phyloP scores from a whole-genome alignment of 2,888 invertebrate species.

The Apamea monoglypha region DNA sequence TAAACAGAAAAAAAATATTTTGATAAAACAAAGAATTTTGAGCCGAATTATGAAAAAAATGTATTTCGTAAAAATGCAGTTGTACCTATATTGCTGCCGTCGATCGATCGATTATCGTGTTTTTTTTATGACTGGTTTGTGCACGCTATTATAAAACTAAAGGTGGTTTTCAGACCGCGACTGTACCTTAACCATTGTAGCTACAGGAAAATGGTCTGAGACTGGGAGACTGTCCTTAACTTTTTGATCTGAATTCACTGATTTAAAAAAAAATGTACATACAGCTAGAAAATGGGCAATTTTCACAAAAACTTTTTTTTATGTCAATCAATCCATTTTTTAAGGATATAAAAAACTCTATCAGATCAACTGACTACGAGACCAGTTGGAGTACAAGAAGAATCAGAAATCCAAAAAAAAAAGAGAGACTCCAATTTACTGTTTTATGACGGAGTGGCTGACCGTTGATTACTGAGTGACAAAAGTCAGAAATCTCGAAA shows the following conservation, averaged over 20 bases:
- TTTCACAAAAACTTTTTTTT: not conserved
- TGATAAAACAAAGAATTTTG: not conserved
- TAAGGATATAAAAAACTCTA: too few species aligned
- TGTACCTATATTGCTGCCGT: too few species aligned
- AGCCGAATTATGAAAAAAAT: too few species aligned
- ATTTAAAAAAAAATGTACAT: not conserved
- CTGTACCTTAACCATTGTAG: not conserved
- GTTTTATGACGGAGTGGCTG: not conserved
- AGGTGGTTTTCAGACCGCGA: not conserved
- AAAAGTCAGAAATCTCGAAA: not conserved
- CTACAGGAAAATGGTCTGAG: not conserved
- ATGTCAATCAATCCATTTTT: too few species aligned
- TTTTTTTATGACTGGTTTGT: not conserved
- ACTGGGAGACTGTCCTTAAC: not conserved
- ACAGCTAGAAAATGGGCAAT: not conserved
- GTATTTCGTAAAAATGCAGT: too few species aligned
- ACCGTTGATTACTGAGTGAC: too few species aligned
- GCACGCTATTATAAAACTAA: not conserved
- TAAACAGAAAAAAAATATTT: not conserved
- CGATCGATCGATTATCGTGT: too few species aligned
- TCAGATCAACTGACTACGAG: too few species aligned
- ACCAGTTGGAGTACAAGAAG: too few species aligned
- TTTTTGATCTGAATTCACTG: not conserved
- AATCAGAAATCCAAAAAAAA: too few species aligned
- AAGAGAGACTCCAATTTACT: too few species aligned